Evolutionary conservation across 2,888 invertebrate genomes (phyloP).

Genomic region (Junonia oenone): DNA sequence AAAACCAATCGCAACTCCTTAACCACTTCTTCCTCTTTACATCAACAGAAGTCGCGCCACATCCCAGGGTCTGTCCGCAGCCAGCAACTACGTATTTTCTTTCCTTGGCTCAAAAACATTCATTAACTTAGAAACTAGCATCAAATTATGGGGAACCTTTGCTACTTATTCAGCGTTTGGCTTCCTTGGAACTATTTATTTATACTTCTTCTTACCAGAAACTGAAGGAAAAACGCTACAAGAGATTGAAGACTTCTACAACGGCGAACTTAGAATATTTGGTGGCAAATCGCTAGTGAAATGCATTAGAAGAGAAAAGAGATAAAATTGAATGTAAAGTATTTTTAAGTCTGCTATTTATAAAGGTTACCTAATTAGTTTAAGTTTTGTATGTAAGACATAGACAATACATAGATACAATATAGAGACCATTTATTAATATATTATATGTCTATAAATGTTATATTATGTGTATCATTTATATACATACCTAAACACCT

Average conservation of each 20-base stretch:
- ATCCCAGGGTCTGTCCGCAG: conserved; percentile 75
- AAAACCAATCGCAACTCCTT: too few species aligned
- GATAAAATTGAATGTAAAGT: conserved; percentile 28
- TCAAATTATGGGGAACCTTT: conserved; percentile 70
- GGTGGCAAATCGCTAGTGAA: conserved; percentile 66
- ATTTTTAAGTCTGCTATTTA: conserved; percentile 1
- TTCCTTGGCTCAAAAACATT: conserved; percentile 77
- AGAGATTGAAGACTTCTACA: conserved; percentile 71
- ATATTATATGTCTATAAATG: too few species aligned
- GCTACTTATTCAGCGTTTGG: conserved; percentile 68
- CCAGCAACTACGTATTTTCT: conserved; percentile 70
- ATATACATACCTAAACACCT: too few species aligned
- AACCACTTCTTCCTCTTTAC: background rate
- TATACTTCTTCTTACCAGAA: conserved; percentile 76
- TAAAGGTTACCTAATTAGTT: too few species aligned
- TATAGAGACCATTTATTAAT: too few species aligned
- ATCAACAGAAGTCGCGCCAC: conserved; percentile 69
- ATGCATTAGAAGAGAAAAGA: conserved; percentile 49
- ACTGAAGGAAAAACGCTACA: conserved; percentile 75
- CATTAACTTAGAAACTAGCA: conserved; percentile 60
- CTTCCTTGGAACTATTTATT: conserved; percentile 64
- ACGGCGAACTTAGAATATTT: conserved; percentile 53
- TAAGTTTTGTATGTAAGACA: too few species aligned
- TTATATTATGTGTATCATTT: too few species aligned
- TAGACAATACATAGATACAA: too few species aligned